These are phyloP conservation scores for Eospalax fontanierii DNA, from an alignment of 2,797 vertebrate genomes.

Conservation along the genomic window DNA sequence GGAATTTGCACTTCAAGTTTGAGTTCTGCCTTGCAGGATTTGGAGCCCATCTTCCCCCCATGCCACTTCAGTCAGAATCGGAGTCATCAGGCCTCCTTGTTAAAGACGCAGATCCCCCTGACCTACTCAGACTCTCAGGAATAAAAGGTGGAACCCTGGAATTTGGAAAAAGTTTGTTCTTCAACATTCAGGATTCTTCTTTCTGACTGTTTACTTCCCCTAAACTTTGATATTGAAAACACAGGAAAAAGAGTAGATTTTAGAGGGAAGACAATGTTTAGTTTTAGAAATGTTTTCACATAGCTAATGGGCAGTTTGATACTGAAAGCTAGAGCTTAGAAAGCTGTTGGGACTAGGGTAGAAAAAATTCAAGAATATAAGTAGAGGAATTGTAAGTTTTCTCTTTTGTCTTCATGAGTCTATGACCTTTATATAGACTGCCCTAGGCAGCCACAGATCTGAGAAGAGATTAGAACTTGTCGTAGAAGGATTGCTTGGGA, in stretches of 20 bases:
- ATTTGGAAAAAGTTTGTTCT: neutral
- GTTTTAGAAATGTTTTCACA: neutral
- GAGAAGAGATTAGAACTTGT: neutral
- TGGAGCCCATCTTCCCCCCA: neutral
- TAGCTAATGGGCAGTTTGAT: neutral
- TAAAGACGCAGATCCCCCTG: neutral
- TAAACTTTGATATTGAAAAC: neutral
- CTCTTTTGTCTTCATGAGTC: slow-evolving; percentile 49
- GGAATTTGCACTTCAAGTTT: neutral
- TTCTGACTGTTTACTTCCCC: neutral
- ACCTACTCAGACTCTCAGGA: neutral
- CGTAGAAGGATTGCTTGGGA: slow-evolving; percentile 23
- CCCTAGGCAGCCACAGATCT: neutral
- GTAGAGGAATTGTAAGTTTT: neutral
- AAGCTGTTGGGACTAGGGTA: neutral
- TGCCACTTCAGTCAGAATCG: neutral
- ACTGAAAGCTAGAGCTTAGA: neutral
- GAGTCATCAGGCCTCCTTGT: neutral
- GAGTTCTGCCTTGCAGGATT: neutral
- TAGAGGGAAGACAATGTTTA: neutral
- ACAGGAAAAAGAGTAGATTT: neutral
- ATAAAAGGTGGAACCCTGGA: neutral
- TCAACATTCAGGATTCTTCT: neutral
- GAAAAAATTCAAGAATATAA: neutral
- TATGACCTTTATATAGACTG: slow-evolving; percentile 34